These are phyloP conservation scores for Cyphomyrus plagiostoma DNA, from an alignment of 2,113 vertebrate genomes.

Conservation along the genomic window DNA sequence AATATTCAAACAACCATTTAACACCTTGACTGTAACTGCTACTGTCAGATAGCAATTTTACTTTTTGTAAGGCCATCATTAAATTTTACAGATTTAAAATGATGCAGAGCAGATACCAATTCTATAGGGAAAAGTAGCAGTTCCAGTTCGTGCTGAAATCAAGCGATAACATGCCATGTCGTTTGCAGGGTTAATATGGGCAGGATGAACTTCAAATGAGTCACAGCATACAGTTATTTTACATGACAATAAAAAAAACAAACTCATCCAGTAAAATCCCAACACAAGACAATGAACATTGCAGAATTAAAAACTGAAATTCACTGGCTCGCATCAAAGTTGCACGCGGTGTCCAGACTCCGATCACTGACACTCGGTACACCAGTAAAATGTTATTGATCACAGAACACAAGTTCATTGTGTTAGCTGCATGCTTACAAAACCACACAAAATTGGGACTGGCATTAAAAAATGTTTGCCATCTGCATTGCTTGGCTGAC, in stretches of 20 bases:
- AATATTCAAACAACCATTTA: neutral
- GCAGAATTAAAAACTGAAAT: neutral
- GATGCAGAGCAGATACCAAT: neutral
- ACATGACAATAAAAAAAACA: neutral
- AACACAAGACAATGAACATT: neutral
- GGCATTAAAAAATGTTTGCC: neutral
- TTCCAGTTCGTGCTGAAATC: constrained; percentile 7
- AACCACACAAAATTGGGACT: neutral
- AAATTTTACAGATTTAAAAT: neutral
- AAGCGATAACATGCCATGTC: constrained; percentile 10
- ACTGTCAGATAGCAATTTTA: neutral
- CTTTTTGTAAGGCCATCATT: neutral
- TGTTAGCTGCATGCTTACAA: constrained; percentile 23
- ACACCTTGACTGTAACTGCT: constrained; percentile 11
- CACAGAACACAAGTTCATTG: constrained; percentile 12
- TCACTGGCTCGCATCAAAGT: neutral
- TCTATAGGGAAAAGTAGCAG: neutral
- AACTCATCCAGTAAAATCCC: constrained; percentile 6
- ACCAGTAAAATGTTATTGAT: constrained; percentile 3
- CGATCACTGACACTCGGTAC: neutral
- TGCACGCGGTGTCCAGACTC: neutral
- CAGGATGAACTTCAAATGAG: neutral
- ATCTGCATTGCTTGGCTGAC: constrained; percentile 23
- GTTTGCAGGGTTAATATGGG: neutral
- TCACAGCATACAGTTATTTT: neutral